Base-by-base conservation (phyloP, 35 echinoderm and acorn worm species). In the Apostichopus parvimensis region DNA sequence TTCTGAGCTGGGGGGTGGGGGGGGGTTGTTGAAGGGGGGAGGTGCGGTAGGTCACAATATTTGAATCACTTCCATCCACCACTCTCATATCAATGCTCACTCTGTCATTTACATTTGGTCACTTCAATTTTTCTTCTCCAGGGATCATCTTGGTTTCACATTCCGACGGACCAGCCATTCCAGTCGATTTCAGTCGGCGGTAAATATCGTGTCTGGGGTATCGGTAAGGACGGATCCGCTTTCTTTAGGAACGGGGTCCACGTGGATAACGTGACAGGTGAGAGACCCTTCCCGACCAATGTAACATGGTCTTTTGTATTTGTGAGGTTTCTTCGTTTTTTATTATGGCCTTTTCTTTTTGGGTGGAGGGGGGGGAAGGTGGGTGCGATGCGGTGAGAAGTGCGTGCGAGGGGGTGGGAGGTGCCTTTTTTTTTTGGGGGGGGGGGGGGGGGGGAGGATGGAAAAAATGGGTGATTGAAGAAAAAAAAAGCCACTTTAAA, bases 101-200 rank as follows among this genome's bases (percentile, higher is more conserved):
- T 75, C 6, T 75, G 6, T 75, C 6, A 4, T 22, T 75, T 18
- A 75, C 71, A 24, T 75, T 75, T 18, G 11, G 71, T 14, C 15
- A 20, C 14, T 75, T 61, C 18, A 68, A 68, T 75, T 0, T 75
- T 22, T 75, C 45, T 66, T 26, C 45, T 89, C 9, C 82, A 98
- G 97, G 97, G 97, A 77, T 80, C 79, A 9, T 89, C 90, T 25
- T 98, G 97, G 97, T 87, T 91, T 52, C 97, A 98, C 78, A 89
- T 98, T 13, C 94, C 97, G 15, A 98, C 92, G 7, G 97, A 98
- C 66, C 97, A 98, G 62, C 94, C 97, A 45, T 98, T 98, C 91
- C 92, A 92, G 54, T 95, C 97, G 25, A 94, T 98, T 53, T 96
- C 97, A 8, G 91, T 98, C 0, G 97, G 97, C 11, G 94, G 94